phyloP scores from a whole-genome alignment of 2,888 invertebrate genomes.

The Sphaerophoria taeniata region DNA sequence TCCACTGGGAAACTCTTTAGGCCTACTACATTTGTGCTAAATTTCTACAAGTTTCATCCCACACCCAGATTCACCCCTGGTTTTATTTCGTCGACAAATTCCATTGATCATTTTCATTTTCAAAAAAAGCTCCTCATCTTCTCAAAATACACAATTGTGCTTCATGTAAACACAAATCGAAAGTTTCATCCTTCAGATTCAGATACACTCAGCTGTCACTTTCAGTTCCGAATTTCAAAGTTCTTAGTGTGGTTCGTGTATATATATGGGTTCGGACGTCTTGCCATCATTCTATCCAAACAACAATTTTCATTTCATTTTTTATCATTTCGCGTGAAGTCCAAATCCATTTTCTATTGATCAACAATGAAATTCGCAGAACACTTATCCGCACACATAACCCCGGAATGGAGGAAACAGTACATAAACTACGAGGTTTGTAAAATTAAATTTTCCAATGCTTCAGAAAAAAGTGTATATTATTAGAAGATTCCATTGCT shows the following conservation, averaged over 20 bases:
- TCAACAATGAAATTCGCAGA: conserved; percentile 93
- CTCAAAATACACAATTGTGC: not conserved
- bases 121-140: conserved; percentile 12
- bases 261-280: conserved; percentile 47
- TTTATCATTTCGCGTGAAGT: conserved; percentile 43
- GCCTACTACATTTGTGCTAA: too few species aligned
- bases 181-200: conserved; percentile 23
- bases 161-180: conserved; percentile 19
- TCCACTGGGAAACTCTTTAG: too few species aligned
- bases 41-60: too few species aligned
- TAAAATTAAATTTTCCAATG: conserved; percentile 6
- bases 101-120: not conserved
- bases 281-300: conserved; percentile 44
- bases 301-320: conserved; percentile 58
- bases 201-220: conserved; percentile 44
- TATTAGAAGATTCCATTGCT: conserved; percentile 32
- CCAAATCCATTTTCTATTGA: conserved; percentile 17
- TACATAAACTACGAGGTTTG: conserved; percentile 89
- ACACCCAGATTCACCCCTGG: too few species aligned
- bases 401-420: conserved; percentile 96
- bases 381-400: conserved; percentile 93
- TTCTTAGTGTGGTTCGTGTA: conserved; percentile 60
- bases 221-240: conserved; percentile 28
- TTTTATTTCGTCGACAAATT: not conserved
- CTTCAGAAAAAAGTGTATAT: conserved; percentile 32